Percentiles rank a stretch among this genome's conserved stretches.
Conservation (phyloP, 2,113 vertebrate genomes). For the Columba janthina region DNA sequence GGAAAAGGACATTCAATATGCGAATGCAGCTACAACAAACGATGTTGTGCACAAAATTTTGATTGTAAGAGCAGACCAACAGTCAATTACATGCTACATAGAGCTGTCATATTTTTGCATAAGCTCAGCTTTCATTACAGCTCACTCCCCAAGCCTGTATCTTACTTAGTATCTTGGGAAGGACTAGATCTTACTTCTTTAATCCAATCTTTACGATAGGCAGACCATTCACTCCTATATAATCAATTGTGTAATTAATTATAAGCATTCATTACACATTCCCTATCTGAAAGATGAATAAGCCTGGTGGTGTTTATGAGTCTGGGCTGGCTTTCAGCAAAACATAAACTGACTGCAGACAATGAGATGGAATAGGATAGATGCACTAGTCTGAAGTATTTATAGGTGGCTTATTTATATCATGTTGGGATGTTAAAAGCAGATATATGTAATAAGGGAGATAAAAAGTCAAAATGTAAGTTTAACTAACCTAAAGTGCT, state of each 20-base stretch:
- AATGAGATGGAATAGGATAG: background rate
- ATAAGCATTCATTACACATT: background rate
- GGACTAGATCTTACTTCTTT: background rate
- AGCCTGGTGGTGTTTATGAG: background rate
- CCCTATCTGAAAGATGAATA: background rate
- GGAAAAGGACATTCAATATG: background rate
- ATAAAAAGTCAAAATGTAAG: background rate
- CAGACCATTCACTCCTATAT: background rate
- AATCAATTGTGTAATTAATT: background rate
- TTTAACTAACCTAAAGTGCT: background rate
- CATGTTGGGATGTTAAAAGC: background rate
- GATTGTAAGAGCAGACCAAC: background rate
- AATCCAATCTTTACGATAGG: background rate
- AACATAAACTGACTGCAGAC: background rate
- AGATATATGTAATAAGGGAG: background rate
- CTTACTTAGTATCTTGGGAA: background rate
- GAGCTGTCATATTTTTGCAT: background rate
- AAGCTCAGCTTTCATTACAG: background rate
- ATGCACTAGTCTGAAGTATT: background rate
- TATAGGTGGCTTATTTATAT: background rate
- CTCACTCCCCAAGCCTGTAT: background rate
- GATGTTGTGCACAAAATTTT: background rate
- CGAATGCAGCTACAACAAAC: background rate
- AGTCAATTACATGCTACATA: background rate
- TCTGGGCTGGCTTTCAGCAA: background rate